A percentile compares a stretch with the other conserved stretches of the same genome.
phyloP scores from a whole-genome alignment of 2,888 invertebrate species.

The Muscina levida region DNA sequence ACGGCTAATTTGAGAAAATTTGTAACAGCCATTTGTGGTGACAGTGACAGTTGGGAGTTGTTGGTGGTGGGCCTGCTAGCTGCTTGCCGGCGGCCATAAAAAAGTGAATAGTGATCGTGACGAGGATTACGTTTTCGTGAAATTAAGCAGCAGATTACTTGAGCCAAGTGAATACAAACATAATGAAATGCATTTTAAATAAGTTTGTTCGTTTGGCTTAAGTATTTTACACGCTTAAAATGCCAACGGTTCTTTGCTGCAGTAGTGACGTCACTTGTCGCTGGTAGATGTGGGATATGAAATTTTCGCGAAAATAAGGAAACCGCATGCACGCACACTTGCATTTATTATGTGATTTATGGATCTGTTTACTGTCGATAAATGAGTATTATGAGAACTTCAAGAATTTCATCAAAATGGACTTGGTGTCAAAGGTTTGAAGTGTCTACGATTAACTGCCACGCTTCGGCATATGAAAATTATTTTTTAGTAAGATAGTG shows the following conservation, averaged over 20 bases:
- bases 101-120: constrained; percentile 17
- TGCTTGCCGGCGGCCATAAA: constrained; percentile 4
- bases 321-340: neutral
- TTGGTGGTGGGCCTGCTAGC: neutral
- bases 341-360: constrained; percentile 1
- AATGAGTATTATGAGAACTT: too few relatives aligned
- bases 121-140: constrained; percentile 24
- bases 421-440: constrained; percentile 11
- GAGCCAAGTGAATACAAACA: constrained; percentile 80
- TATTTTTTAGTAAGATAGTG: too few relatives aligned
- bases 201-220: constrained; percentile 81
- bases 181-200: constrained; percentile 70
- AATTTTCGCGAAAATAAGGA: neutral
- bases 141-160: constrained; percentile 78
- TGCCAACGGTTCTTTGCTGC: constrained; percentile 65
- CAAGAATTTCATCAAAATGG: neutral
- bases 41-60: neutral
- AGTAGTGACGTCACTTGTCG: neutral
- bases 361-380: neutral
- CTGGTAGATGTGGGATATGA: neutral
- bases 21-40: neutral
- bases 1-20: constrained; percentile 2
- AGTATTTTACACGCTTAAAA: constrained; percentile 78
- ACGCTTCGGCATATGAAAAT: too few relatives aligned
- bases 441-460: too few relatives aligned